Evolutionary conservation across 2,113 vertebrate genomes (phyloP).

Genomic region (Cinclus mexicanus): DNA sequence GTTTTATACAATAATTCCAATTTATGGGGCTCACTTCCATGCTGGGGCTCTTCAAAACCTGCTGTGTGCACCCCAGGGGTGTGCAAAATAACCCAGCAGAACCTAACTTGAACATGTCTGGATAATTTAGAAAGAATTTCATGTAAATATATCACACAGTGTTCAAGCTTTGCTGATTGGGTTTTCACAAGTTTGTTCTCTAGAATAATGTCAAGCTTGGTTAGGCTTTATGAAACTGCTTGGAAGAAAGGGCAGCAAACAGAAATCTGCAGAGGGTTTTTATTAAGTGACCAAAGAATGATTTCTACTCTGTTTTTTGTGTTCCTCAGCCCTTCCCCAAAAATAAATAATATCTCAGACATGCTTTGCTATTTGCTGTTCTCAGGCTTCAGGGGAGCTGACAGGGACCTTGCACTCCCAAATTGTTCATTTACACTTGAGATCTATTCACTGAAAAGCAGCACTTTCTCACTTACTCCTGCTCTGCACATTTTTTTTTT

Average conservation of each 20-base stretch:
- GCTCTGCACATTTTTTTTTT: neutral
- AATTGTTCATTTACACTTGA: neutral
- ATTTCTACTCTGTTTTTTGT: neutral
- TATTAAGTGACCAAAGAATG: neutral
- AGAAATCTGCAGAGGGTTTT: neutral
- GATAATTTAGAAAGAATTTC: accelerated
- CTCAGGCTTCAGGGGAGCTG: neutral
- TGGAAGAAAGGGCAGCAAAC: neutral
- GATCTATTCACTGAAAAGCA: neutral
- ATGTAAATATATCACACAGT: accelerated
- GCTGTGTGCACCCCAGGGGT: accelerated
- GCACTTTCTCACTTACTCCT: neutral
- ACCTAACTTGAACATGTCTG: accelerated
- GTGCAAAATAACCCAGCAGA: neutral
- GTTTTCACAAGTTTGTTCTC: neutral
- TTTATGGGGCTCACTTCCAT: accelerated
- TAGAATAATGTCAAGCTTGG: neutral
- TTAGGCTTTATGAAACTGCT: neutral
- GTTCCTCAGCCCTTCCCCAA: neutral
- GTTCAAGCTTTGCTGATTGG: neutral
- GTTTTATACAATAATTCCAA: neutral
- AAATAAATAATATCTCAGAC: neutral
- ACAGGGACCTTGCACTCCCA: neutral
- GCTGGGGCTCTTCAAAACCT: neutral
- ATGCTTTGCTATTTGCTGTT: neutral